These are phyloP conservation scores for Drosophila anomalipes DNA, from an alignment of 2,888 invertebrate species.

Conservation along the genomic window DNA sequence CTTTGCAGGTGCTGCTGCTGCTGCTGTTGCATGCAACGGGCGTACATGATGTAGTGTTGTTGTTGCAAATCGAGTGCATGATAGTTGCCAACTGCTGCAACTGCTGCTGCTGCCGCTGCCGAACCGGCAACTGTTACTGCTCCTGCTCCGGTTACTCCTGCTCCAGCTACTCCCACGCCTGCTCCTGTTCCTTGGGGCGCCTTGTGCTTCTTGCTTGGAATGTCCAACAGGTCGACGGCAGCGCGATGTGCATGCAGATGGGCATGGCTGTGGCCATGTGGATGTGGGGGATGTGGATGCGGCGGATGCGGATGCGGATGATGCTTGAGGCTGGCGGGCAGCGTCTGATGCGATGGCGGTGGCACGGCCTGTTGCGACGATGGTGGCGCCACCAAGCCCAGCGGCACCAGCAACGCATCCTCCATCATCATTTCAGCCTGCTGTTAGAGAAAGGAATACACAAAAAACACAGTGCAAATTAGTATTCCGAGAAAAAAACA, in stretches of 20 bases:
- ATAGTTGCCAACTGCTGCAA: conserved; percentile 84
- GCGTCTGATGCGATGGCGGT: conserved; percentile 53
- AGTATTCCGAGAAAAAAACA: background rate
- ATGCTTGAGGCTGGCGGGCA: conserved; percentile 85
- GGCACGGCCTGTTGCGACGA: conserved; percentile 37
- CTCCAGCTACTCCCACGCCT: background rate
- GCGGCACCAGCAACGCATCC: conserved; percentile 68
- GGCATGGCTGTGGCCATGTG: conserved; percentile 2
- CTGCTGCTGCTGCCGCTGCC: background rate
- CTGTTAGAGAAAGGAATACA: conserved; percentile 55
- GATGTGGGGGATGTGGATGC: conserved; percentile 2
- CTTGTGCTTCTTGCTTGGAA: conserved; percentile 89
- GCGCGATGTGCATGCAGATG: conserved; percentile 13
- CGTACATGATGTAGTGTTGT: conserved; percentile 83
- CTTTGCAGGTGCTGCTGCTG: conserved; percentile 41
- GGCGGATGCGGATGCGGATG: conserved; percentile 42
- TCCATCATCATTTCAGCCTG: conserved; percentile 83
- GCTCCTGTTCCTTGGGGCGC: conserved; percentile 48
- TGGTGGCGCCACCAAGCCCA: conserved; percentile 64
- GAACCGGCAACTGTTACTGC: background rate
- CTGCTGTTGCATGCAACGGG: conserved; percentile 84
- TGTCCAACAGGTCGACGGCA: conserved; percentile 87
- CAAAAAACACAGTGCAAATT: conserved; percentile 10
- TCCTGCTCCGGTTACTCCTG: background rate
- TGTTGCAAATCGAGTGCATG: conserved; percentile 80